Base-by-base conservation (phyloP, 2,888 invertebrate genomes). In the Dryococelus australis region DNA sequence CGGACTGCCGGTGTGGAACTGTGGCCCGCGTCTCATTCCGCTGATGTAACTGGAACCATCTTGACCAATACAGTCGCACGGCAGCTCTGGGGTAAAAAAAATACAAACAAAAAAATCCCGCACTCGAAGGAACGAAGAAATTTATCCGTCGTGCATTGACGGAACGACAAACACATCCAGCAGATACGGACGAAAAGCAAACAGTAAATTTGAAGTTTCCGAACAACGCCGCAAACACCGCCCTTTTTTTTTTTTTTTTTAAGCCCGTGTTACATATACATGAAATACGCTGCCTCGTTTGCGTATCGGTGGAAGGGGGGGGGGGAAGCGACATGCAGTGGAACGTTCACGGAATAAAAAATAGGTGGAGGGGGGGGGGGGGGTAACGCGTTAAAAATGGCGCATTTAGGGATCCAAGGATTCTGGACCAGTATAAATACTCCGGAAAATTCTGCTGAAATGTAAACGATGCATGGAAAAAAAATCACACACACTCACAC, bases 211-310 rank as follows among this genome's bases (percentile, higher is more conserved):
- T 65, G 24, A 65, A 65, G 65, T 65, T 65, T 24, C 65, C 24
- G n/a, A 65, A 65, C 8, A 65, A 65, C 65, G 65, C 65, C n/a
- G 65, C 24, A 65, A 65, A 65, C 20, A n/a, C 65, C 20, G 1
- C 16, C n/a, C 0, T 24, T 24, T 16, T 2, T n/a, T 24, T 9
- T 20, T 24, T n/a, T 65, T 65, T n/a, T 65, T 65, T 65, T 24
- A 20, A 20, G n/a, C 6, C n/a, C n/a, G n/a, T 65, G 65, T 65
- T 24, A 24, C 65, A 65, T 65, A 16, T 65, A 65, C 65, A 65
- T 65, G 65, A 65, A 65, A 65, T 65, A 65, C 65, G 65, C 65
- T 24, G 65, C 65, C 65, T n/a, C 65, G 65, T 65, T 65, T 65
- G 20, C n/a, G 65, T 20, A 65, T n/a, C 65, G n/a, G 65, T 12